These are phyloP conservation scores for Spilarctia lutea DNA, from an alignment of 2,888 invertebrate species.

Conservation along the genomic window DNA sequence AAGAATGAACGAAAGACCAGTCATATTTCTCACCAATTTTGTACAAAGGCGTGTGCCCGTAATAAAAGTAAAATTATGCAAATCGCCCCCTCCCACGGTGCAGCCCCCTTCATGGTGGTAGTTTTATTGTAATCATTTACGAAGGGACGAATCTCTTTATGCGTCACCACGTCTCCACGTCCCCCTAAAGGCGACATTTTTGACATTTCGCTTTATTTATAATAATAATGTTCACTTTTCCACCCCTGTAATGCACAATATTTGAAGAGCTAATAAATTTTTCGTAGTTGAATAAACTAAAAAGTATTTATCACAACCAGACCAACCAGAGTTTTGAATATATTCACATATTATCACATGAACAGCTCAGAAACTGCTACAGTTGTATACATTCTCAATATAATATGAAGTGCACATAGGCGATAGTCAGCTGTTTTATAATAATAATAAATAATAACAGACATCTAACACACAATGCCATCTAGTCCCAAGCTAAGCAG, in stretches of 20 bases:
- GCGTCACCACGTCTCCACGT: conserved; percentile 59
- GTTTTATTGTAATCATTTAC: conserved; percentile 54
- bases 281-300: conserved; percentile 22
- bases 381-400: too few relatives aligned
- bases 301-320: not conserved
- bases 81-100: conserved; percentile 28
- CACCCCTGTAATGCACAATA: conserved; percentile 25
- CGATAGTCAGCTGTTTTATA: too few relatives aligned
- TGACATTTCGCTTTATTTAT: conserved; percentile 64
- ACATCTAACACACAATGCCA: too few relatives aligned
- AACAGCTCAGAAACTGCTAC: too few relatives aligned
- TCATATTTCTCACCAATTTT: conserved; percentile 35
- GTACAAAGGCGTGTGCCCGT: conserved; percentile 45
- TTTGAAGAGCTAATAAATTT: conserved; percentile 18
- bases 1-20: conserved; percentile 25
- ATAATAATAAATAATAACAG: too few relatives aligned
- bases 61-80: conserved; percentile 55
- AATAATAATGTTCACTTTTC: conserved; percentile 52
- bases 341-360: too few relatives aligned
- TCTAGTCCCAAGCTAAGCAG: too few relatives aligned
- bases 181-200: conserved; percentile 60
- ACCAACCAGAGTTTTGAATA: not conserved
- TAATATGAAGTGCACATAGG: too few relatives aligned
- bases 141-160: conserved; percentile 60
- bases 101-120: conserved; percentile 41